Base-by-base conservation (phyloP, 2,888 invertebrate genomes). In the Hyalella azteca region DNA sequence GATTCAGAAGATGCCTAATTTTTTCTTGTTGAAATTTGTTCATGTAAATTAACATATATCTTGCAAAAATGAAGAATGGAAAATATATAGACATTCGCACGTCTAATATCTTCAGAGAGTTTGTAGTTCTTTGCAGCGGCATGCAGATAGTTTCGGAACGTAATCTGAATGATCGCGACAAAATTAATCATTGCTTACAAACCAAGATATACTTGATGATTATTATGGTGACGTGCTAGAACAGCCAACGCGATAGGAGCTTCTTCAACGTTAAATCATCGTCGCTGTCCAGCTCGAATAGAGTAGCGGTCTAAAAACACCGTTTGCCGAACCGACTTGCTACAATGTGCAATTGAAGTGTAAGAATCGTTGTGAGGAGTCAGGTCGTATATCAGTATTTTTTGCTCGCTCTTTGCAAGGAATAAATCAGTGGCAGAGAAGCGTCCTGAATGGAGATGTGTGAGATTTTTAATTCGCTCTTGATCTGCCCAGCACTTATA, bases 341-440 rank as follows among this genome's bases (percentile, higher is more conserved):
- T 36, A 66, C 66, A 66, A 66, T 66, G 66, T 36, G 66, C 66
- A 66, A 66, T 66, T 66, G 36, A 66, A 66, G 66, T 66, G 66
- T 66, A 66, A 66, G 66, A 66, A 66, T 66, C 66, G n/a, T 66
- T 66, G 66, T 66, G 66, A 29, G 66, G 36, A 66, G 66, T 66
- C 66, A 66, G 66, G 66, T 66, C 66, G 36, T 66, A 66, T 66
- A 66, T 66, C 66, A 66, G 36, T 36, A 66, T 66, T 66, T 66
- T 66, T 66, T 66, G n/a, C 66, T 7, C 7, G 19, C 36, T 66
- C 29, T 66, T 32, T 66, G 66, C 66, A 66, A 66, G 29, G 66
- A 29, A 66, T 66, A 66, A 66, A 66, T 66, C 66, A 66, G 36
- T 29, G 36, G 54, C 26, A 26, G 54, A 54, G 54, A 54, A 26